A percentile compares a stretch with the other conserved stretches of the same genome.
These are phyloP conservation scores for Lasiurus borealis DNA, from an alignment of 2,113 vertebrate genomes.

Conservation along the genomic window DNA sequence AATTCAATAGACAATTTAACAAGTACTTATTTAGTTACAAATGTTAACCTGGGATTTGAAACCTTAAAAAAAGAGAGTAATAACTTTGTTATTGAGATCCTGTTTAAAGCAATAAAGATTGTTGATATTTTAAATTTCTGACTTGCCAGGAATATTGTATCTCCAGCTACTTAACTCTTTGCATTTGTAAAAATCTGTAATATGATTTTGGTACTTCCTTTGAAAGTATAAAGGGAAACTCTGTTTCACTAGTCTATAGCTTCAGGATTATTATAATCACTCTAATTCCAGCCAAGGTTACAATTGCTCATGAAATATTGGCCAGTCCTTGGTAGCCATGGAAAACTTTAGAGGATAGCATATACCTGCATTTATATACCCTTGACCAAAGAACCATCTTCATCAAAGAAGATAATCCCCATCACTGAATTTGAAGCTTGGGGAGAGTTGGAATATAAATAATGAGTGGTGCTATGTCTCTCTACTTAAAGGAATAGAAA, in stretches of 20 bases:
- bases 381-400: neutral
- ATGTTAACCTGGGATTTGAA: neutral
- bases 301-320: neutral
- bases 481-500: neutral
- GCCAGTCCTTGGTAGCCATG: neutral
- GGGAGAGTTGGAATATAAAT: neutral
- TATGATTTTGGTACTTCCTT: neutral
- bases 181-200: neutral
- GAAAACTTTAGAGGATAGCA: neutral
- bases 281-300: neutral
- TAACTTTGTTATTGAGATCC: neutral
- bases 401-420: neutral
- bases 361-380: neutral
- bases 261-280: neutral
- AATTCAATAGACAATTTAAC: neutral
- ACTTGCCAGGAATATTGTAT: neutral
- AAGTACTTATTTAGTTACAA: neutral
- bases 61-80: slow-evolving; percentile 40
- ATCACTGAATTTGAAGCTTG: neutral
- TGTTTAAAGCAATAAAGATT: neutral
- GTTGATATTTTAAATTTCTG: neutral
- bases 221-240: neutral
- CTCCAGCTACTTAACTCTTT: neutral
- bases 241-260: neutral
- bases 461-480: neutral